Evolutionary conservation across 2,797 vertebrate genomes (phyloP), one percentile per base, ranked within the genome.

Genomic region (Paguma larvata): DNA sequence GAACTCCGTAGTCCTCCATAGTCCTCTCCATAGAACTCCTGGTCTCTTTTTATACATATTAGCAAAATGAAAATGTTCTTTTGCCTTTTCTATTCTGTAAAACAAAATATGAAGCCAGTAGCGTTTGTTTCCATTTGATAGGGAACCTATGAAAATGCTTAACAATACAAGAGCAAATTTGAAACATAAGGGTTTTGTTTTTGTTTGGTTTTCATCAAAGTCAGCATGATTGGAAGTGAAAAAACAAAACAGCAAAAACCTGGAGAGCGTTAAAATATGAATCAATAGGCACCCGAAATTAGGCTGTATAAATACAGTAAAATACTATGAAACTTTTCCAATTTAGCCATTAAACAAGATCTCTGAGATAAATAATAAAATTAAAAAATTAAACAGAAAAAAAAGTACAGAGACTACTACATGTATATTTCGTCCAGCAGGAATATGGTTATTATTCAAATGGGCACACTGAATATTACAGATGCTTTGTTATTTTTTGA

Each of bases 151-250:
- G 34, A 85, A 94, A 87, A 95, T 79, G 63, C 41, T 92, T 85
- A 84, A 94, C 95, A 94, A 87, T 84, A 38, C 18, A 65, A 93
- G 93, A 90, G 59, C 83, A 92, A 62, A 89, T 95, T 88, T 90
- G 67, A 88, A 97, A 72, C 73, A 87, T 62, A 70, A 91, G 34
- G 34, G 12, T 91, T 95, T 95, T 96, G 27, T 82, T 97, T 89
- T 89, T 89, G 41, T 85, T 78, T 91, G 72, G 78, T 77, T 95
- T 89, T 91, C 9, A 56, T 79, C 14, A 32, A 14, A 93, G 51
- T 77, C 70, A 92, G 51, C 65, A 65, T 87, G 94, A 95, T 94
- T 32, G 12, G 46, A 90, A 85, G 23, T 91, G 41, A 30, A 82
- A 56, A 67, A 67, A 63, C 48, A 62, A 85, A 83, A 87, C 59